These are phyloP conservation scores for Oscheius sp. DNA, from an alignment of 1,140 invertebrate species.

Conservation along the genomic window DNA sequence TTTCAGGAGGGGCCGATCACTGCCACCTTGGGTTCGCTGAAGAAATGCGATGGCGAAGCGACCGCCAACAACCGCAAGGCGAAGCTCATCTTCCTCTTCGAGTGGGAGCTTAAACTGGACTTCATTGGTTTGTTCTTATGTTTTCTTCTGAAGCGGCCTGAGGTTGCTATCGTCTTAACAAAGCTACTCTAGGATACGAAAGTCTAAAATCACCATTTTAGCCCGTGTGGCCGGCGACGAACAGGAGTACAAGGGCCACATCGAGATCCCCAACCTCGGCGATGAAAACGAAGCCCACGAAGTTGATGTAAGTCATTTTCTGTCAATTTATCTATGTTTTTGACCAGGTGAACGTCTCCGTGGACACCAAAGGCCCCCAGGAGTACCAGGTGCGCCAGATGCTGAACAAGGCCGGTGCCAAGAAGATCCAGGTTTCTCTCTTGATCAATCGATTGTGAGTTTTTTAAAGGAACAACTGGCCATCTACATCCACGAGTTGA, in stretches of 20 bases:
- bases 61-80: conserved; percentile 96
- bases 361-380: conserved; percentile 75
- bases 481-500: conserved; percentile 79
- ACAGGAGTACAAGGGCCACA: conserved; percentile 69
- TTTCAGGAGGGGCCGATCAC: conserved; percentile 48
- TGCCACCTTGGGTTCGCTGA: conserved; percentile 72
- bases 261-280: conserved; percentile 86
- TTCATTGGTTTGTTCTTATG: conserved; percentile 72
- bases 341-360: conserved; percentile 76
- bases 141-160: neutral
- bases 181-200: neutral
- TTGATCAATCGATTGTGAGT: neutral
- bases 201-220: conserved; percentile 34
- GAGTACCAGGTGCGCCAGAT: conserved; percentile 80
- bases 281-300: conserved; percentile 93
- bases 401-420: conserved; percentile 76
- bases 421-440: conserved; percentile 66
- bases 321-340: neutral
- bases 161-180: no score
- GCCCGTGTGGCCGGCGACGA: conserved; percentile 62
- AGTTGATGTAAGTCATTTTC: conserved; percentile 73
- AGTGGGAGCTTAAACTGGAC: conserved; percentile 86
- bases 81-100: conserved; percentile 98
- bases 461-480: conserved; percentile 70
- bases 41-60: conserved; percentile 89